Base-by-base conservation (phyloP, 1,140 invertebrate species). In the Drosophila trapezifrons region DNA sequence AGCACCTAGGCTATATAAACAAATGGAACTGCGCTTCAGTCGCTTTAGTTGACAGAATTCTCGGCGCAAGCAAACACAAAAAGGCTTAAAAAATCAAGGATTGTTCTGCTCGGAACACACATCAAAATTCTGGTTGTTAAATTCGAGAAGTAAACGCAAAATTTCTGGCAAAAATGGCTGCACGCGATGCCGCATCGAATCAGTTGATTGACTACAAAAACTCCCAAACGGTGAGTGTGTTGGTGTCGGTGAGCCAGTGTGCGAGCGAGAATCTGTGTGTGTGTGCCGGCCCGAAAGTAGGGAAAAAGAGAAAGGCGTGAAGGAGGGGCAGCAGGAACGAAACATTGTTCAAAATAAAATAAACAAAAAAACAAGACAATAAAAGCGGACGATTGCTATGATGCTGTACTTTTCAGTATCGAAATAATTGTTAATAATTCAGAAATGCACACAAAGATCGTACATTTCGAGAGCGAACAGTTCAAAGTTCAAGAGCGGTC, bases 181-280 rank as follows among this genome's bases (percentile, higher is more conserved):
- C 92, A 51, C 93, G 94, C 72, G 95, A 96, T 89, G 94, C 94
- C 54, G 94, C 95, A 4, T 86, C 95, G 5, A 94, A 96, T 52
- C 96, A 96, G 92, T 92, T 96, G 35, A 93, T 94, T 52, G 93
- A 95, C 54, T 96, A 94, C 90, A 95, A 94, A 80, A 94, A 94
- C 82, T 86, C 83, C 2, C 80, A 94, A 27, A 94, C 94, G 94
- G 95, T 96, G 93, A 91, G 91, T 81, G 46, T 35, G 20, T 13
- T 22, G 27, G 13, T 37, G 27, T 35, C 29, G 8, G 27, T 29
- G 27, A 3, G 29, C 29, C 12, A 4, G n/a, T 18, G 58, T 43
- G 22, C 10, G 35, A 40, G 37, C 4, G n/a, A 12, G 59, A n/a
- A 27, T 42, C n/a, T 43, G 95, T 96, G 93, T 90, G 22, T 32